Base-by-base conservation (phyloP, 1,140 invertebrate species). In the Paraescarpia echinospica region DNA sequence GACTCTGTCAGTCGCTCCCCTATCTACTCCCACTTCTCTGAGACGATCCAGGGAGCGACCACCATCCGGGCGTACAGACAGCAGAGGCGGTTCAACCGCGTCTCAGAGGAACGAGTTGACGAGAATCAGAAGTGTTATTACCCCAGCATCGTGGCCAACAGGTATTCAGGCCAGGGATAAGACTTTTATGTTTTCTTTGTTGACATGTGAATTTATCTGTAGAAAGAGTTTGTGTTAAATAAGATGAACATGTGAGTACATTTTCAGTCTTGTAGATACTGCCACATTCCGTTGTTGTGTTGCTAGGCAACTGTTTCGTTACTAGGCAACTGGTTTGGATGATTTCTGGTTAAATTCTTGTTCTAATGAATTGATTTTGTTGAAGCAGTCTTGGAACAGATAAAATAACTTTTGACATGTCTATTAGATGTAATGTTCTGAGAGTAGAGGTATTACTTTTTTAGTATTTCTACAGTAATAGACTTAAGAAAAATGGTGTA, bases 1-100 rank as follows among this genome's bases (percentile, higher is more conserved):
- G 92, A 92, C 33, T 35, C 89, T 27, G 35, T 91, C n/a, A 35
- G 92, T 48, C 88, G 92, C 12, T 92, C 92, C 12, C 92, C 92
- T 0, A 92, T 92, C 34, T 92, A 92, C 48, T 90, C 89, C 22
- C 33, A 59, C 48, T 92, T 92, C 48, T 89, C 35, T 5, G 92
- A 99, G 97, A 99, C 95, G 18, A 94, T 96, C 34, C 95, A 94
- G 0, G 96, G 96, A 27, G 95, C 94, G 0, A 93, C 93, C 14
- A 95, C 95, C n/a, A 96, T 96, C 90, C 93, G 96, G 90, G 95
- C 95, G 0, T 96, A 95, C 93, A 93, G 94, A 91, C 95, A 96
- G 92, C 94, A 96, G 91, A 93, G 96, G 27, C 93, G 95, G 51
- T 97, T 97, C 93, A 96, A 97, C 35, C 51, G 93, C 1, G 95